Percentiles rank a stretch among this genome's conserved stretches.
phyloP scores from a whole-genome alignment of 2,888 invertebrate genomes.

The Zygothrica quintamaculata region DNA sequence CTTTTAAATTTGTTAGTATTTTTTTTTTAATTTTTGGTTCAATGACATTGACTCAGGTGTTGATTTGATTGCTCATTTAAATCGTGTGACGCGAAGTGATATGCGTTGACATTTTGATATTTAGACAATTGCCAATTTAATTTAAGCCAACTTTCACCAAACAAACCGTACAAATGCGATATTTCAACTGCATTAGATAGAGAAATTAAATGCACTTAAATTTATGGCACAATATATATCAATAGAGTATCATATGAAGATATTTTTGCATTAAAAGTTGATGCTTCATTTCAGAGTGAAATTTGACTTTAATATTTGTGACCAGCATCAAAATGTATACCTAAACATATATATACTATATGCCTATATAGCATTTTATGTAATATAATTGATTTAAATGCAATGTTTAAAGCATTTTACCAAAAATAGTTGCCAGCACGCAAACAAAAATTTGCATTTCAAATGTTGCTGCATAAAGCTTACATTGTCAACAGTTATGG shows the following conservation, averaged over 20 bases:
- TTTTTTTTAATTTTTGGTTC: conserved; percentile 50
- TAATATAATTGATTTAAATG: no score
- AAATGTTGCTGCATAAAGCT: conserved; percentile 19
- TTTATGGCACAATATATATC: conserved; percentile 30
- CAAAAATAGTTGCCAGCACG: no score
- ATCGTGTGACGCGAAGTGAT: conserved; percentile 45
- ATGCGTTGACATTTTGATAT: conserved; percentile 55
- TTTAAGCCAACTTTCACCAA: conserved; percentile 61
- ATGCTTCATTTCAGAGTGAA: no score
- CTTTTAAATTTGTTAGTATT: no score
- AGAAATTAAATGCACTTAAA: conserved; percentile 48
- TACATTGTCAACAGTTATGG: conserved; percentile 6
- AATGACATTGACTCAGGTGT: conserved; percentile 69
- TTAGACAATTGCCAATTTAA: conserved; percentile 60
- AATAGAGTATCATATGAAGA: conserved; percentile 59
- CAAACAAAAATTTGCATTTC: conserved; percentile 8
- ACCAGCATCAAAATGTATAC: no score
- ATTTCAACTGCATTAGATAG: conserved; percentile 29
- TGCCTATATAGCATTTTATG: no score
- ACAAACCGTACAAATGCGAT: conserved; percentile 18
- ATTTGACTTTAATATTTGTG: no score
- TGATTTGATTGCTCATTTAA: conserved; percentile 78
- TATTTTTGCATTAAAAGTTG: no score
- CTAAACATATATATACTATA: no score
- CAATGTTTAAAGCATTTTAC: no score